Conservation (phyloP, 2,888 invertebrate genomes). For the Chymomyza caudatula region DNA sequence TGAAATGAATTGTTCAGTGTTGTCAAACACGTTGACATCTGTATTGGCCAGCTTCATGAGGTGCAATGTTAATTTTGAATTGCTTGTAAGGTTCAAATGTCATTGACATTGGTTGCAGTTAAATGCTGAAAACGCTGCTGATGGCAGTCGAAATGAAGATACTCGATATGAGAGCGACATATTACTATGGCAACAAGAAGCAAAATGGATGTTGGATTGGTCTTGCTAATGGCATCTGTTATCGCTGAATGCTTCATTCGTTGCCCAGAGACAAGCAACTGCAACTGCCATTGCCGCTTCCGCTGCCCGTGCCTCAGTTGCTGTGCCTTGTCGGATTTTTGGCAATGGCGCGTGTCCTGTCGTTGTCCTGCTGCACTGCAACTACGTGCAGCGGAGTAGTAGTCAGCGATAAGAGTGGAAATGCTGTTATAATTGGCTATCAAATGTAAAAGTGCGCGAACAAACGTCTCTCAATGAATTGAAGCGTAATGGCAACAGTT, state of each 20-base stretch:
- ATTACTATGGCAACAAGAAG: neutral
- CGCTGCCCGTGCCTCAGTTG: too few relatives aligned
- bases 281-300: constrained; percentile 26
- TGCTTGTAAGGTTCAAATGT: neutral
- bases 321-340: neutral
- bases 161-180: neutral
- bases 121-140: neutral
- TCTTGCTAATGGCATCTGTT: neutral
- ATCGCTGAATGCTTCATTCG: neutral
- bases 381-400: neutral
- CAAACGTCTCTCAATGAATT: constrained; percentile 48
- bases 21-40: neutral
- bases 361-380: neutral
- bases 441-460: constrained; percentile 4
- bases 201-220: neutral
- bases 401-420: neutral
- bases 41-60: neutral
- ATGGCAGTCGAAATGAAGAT: neutral
- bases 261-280: constrained; percentile 4
- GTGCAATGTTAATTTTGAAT: neutral
- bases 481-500: constrained; percentile 75
- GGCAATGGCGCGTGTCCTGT: neutral
- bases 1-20: constrained; percentile 51
- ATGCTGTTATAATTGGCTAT: constrained; percentile 26
- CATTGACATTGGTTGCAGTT: neutral